phyloP scores from a whole-genome alignment of 2,888 invertebrate genomes.

The Brachyptera putata region DNA sequence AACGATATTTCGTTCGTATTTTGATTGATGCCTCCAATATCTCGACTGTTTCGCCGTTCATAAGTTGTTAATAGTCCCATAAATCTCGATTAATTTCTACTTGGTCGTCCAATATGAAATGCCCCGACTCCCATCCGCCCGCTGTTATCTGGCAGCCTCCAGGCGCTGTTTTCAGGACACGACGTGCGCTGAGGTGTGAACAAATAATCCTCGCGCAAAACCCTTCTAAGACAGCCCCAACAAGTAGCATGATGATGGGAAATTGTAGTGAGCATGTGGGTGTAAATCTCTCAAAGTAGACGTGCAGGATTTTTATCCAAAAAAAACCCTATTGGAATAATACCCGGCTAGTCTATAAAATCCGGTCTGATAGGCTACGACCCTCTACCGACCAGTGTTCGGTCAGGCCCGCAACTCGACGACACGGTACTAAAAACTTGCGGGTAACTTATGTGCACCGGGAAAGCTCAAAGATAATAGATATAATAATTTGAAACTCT shows the following conservation, averaged over 20 bases:
- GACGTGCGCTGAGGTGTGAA: background rate
- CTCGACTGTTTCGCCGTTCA: background rate
- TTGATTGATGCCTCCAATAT: slow-evolving; percentile 3
- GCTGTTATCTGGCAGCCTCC: background rate
- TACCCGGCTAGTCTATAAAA: background rate
- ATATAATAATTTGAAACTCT: slow-evolving; percentile 7
- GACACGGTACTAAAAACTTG: slow-evolving; percentile 1
- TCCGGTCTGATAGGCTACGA: too few relatives aligned
- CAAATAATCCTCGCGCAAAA: background rate
- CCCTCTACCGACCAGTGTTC: too few relatives aligned
- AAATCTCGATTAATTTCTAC: slow-evolving; percentile 18
- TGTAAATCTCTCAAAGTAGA: slow-evolving; percentile 23
- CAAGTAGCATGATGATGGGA: background rate
- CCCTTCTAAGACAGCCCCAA: background rate
- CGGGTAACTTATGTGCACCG: slow-evolving; percentile 1
- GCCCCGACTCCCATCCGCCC: background rate
- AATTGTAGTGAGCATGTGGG: slow-evolving; percentile 23
- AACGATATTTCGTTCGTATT: too few relatives aligned
- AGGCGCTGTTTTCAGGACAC: background rate
- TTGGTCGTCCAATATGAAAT: background rate
- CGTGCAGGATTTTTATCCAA: slow-evolving; percentile 7
- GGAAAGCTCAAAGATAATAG: slow-evolving; percentile 6
- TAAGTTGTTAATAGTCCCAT: slow-evolving; percentile 15
- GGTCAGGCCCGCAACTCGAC: background rate
- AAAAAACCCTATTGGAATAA: slow-evolving; percentile 6